Evolutionary conservation across 2,888 invertebrate genomes (phyloP).

Genomic region (Alitta virens): DNA sequence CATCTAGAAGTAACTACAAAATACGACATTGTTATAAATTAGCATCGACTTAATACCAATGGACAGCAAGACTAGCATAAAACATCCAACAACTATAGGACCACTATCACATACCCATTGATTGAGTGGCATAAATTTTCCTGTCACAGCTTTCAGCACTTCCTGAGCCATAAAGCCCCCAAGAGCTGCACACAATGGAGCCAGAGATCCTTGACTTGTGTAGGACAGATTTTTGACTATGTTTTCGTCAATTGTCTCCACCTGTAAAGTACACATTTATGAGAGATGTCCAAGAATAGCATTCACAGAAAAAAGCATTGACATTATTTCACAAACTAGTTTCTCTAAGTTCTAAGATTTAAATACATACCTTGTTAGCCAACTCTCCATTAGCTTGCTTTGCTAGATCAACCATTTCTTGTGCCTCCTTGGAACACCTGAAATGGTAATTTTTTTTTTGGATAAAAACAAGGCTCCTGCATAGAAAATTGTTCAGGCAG

Average conservation of each 20-base stretch:
- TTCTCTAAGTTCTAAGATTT: too few species aligned
- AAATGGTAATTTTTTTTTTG: too few species aligned
- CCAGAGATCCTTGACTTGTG: slow-evolving; percentile 46
- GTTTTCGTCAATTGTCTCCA: slow-evolving; percentile 31
- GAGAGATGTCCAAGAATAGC: too few species aligned
- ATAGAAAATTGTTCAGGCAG: too few species aligned
- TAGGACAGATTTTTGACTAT: slow-evolving; percentile 38
- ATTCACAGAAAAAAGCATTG: too few species aligned
- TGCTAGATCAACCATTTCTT: slow-evolving; percentile 24
- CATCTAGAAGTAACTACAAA: slow-evolving; percentile 50
- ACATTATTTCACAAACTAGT: too few species aligned
- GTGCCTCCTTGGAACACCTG: slow-evolving; percentile 24
- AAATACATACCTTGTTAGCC: slow-evolving; percentile 19
- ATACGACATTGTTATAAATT: too few species aligned
- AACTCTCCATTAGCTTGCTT: slow-evolving; percentile 19
- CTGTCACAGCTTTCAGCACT: slow-evolving; percentile 56
- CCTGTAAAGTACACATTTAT: slow-evolving; percentile 7
- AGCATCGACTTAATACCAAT: too few species aligned
- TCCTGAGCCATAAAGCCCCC: slow-evolving; percentile 58
- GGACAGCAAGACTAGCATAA: too few species aligned
- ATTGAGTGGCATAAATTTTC: slow-evolving; percentile 57
- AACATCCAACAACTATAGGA: too few species aligned
- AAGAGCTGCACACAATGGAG: slow-evolving; percentile 53
- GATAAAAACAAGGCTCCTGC: too few species aligned
- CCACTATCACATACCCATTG: slow-evolving; percentile 50